Conservation (phyloP, 2,797 vertebrate species). For the Cheirogaleus major region DNA sequence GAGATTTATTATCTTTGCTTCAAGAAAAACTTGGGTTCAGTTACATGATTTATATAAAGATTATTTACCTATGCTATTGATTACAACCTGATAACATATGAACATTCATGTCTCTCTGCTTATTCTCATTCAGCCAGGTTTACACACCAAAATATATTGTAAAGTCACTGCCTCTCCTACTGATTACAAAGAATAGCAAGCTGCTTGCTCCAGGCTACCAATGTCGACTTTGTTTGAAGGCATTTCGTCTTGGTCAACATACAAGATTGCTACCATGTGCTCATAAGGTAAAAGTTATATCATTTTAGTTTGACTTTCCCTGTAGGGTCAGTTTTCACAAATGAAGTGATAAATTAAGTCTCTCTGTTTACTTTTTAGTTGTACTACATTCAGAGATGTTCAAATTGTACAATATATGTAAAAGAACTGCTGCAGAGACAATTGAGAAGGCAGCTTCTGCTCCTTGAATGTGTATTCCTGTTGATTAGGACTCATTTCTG, state of each 20-base stretch:
- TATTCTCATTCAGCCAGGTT: constrained; percentile 62
- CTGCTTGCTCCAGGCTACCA: constrained; percentile 86
- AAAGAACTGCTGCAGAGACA: not conserved
- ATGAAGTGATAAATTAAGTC: not conserved
- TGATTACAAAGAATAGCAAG: constrained; percentile 81
- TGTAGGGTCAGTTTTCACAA: not conserved
- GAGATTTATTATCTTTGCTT: not conserved
- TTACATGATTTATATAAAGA: not conserved
- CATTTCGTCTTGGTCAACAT: constrained; percentile 82
- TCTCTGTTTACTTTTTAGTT: not conserved
- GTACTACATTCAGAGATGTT: not conserved
- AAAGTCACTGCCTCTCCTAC: constrained; percentile 74
- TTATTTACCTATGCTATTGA: not conserved
- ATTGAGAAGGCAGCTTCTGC: not conserved
- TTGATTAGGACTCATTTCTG: not conserved
- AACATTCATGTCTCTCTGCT: not conserved
- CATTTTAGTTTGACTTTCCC: not conserved
- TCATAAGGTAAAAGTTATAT: constrained; percentile 86
- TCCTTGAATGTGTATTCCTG: not conserved
- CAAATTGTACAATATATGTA: too few species aligned
- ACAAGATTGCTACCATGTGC: constrained; percentile 85
- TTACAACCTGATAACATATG: not conserved
- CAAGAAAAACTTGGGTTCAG: not conserved
- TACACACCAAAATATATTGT: constrained; percentile 74
- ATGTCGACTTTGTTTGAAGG: constrained; percentile 87